phyloP scores from a whole-genome alignment of 1,140 invertebrate species.

The Camponotus pennsylvanicus region DNA sequence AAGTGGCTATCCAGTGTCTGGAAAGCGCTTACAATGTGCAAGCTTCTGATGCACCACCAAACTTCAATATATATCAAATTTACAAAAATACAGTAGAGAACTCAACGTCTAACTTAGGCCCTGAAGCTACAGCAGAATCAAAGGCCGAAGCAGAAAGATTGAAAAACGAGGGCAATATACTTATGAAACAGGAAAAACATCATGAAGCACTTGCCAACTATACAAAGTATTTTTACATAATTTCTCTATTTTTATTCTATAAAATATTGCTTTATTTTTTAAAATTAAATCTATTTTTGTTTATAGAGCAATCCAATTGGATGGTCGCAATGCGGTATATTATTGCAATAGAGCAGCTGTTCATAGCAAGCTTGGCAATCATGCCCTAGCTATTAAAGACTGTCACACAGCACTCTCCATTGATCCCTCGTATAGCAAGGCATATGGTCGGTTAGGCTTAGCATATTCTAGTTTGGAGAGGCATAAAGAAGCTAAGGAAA shows the following conservation, averaged over 20 bases:
- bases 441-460: conserved; percentile 97
- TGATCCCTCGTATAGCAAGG: conserved; percentile 97
- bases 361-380: conserved; percentile 94
- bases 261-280: neutral
- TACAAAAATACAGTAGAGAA: conserved; percentile 84
- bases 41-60: conserved; percentile 84
- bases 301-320: conserved; percentile 92
- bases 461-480: conserved; percentile 94
- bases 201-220: conserved; percentile 94
- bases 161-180: conserved; percentile 94
- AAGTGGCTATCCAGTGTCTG: conserved; percentile 94
- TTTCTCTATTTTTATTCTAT: neutral
- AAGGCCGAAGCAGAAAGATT: conserved; percentile 90
- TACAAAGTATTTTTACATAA: conserved; percentile 87
- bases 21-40: conserved; percentile 92
- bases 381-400: conserved; percentile 94
- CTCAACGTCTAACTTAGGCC: conserved; percentile 45
- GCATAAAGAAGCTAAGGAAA: conserved; percentile 93
- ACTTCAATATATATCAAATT: conserved; percentile 84
- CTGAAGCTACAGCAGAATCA: conserved; percentile 85
- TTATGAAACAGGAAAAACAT: conserved; percentile 94
- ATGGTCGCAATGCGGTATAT: conserved; percentile 96
- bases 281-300: conserved; percentile 61
- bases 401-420: conserved; percentile 95
- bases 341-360: conserved; percentile 98